Base-by-base conservation (phyloP, 92 coral and sea anemone genomes). In the Anthopleura xanthogrammica region DNA sequence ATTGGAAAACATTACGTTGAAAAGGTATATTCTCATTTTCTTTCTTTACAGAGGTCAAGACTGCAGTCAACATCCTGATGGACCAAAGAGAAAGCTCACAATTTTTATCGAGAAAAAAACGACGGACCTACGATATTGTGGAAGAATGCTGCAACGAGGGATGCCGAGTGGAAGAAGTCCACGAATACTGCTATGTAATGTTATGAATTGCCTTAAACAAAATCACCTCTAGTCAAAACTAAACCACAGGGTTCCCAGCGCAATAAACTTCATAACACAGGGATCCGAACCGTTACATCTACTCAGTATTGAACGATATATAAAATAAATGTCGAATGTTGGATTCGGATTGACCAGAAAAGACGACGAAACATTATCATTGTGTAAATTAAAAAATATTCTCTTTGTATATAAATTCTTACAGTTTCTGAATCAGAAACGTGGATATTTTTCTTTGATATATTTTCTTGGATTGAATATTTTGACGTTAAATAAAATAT, bases 111-210 rank as follows among this genome's bases (percentile, higher is more conserved):
- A 55, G 94, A 84, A 71, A 89, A 41, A 86, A 60, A 60, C 70
- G 89, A 24, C 70, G 87, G 39, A 56, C n/a, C 23, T 87, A 88
- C 55, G 75, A 90, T 55, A 88, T 93, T 23, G 85, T 88, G 13
- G 94, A 93, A 57, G 97, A 93, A 72, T 90, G 94, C 41, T 90
- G 94, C 65, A 17, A 72, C 16, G 97, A 93, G 66, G 86, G 84
- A 72, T 90, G 97, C 55, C 55, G 92, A 77, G 85, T 66, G 3
- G 97, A 93, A 81, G 97, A 92, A 77, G 83, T 90, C 4, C 68
- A 66, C 41, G 96, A 92, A 77, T 92, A 92, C 76, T 92, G 95
- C 42, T 74, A 72, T 56, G 23, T 56, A 2, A 20, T 75, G 71
- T 46, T 22, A 13, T 55, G 36, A 82, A 29, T 39, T 19, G 48